Evolutionary conservation across 1,140 invertebrate species (phyloP).

Genomic region (Arion vulgaris): DNA sequence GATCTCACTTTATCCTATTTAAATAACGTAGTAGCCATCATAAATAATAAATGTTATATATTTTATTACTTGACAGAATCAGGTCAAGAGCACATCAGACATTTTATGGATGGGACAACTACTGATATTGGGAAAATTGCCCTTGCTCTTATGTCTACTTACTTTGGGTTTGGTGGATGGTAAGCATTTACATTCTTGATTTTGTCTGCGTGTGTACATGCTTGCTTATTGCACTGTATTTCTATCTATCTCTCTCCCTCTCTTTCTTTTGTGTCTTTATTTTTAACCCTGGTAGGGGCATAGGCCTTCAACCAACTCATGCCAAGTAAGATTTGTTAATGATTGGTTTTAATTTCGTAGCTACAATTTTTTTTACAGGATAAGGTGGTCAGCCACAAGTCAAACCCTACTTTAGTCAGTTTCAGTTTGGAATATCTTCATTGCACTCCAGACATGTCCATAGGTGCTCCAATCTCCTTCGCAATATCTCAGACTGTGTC

Average conservation of each 20-base stretch:
- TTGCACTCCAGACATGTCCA: no score
- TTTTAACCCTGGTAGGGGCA: not conserved
- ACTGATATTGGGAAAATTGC: slow-evolving; percentile 22
- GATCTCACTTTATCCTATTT: no score
- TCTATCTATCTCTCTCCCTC: not conserved
- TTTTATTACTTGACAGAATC: not conserved
- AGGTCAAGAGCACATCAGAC: slow-evolving; percentile 1
- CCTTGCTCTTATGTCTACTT: slow-evolving; percentile 11
- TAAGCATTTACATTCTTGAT: not conserved
- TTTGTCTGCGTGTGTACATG: not conserved
- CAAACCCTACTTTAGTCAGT: no score
- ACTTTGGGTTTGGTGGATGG: slow-evolving; percentile 32
- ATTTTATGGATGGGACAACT: slow-evolving; percentile 17
- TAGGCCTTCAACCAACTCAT: not conserved
- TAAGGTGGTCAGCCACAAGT: no score
- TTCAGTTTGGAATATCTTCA: no score
- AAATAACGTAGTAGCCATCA: no score
- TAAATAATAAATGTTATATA: not conserved
- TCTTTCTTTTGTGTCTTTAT: not conserved
- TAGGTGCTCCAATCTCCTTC: no score
- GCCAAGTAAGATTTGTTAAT: no score
- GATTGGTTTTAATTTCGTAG: no score
- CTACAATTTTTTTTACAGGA: no score
- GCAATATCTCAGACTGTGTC: no score
- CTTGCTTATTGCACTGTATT: not conserved